Evolutionary conservation across 2,797 vertebrate genomes (phyloP).

Genomic region (Neostethus bicornis): DNA sequence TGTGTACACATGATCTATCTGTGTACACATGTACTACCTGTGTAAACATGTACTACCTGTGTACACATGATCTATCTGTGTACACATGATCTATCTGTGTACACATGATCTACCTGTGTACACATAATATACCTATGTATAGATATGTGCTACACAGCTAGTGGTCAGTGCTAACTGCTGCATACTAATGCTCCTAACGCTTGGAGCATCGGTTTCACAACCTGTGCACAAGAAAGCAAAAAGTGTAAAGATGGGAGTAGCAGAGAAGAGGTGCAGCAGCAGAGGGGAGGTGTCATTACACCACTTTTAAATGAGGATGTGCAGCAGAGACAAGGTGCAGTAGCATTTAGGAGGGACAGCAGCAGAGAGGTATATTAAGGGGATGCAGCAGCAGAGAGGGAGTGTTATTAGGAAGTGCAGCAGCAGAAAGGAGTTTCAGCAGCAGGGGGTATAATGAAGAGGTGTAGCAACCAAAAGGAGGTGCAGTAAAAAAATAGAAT

Average conservation of each 20-base stretch:
- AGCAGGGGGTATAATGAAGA: too few relatives aligned
- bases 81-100: too few relatives aligned
- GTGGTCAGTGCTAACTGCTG: too few relatives aligned
- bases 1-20: too few relatives aligned
- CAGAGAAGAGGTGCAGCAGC: conserved; percentile 56
- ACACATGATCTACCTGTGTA: too few relatives aligned
- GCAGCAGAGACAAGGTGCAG: too few relatives aligned
- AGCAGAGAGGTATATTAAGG: conserved; percentile 66
- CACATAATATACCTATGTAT: too few relatives aligned
- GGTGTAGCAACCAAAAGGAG: conserved; percentile 72
- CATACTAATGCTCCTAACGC: conserved; percentile 75
- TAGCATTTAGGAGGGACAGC: conserved; percentile 76
- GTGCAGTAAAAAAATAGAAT: conserved; percentile 45
- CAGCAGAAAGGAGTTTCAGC: too few relatives aligned
- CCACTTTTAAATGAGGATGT: conserved; percentile 88
- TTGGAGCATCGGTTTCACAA: conserved; percentile 86
- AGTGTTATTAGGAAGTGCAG: conserved; percentile 87
- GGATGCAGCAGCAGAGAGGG: conserved; percentile 72
- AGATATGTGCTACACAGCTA: too few relatives aligned
- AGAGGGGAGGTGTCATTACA: conserved; percentile 83
- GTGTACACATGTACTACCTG: too few relatives aligned
- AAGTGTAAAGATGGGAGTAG: conserved; percentile 77
- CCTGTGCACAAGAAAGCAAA: conserved; percentile 82
- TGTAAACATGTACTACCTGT: too few relatives aligned
- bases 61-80: too few relatives aligned